Evolutionary conservation across 1,140 invertebrate genomes (phyloP), one percentile per base, ranked within the genome.

Genomic region (Danaus melanippus): DNA sequence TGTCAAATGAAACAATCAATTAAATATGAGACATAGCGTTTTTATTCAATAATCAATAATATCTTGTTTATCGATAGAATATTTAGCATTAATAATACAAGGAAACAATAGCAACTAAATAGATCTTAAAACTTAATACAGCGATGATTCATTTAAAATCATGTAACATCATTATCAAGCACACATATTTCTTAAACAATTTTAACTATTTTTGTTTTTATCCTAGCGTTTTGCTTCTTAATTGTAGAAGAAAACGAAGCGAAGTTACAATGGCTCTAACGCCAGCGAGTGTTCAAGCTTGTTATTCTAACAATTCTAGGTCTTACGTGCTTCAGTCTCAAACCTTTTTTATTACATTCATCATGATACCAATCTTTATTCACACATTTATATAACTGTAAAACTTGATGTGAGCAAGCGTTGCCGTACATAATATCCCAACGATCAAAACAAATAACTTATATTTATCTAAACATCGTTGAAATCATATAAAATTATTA

Each of bases 21-120:
- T 78, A 81, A 80, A 85, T 84, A 82, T 81, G 77, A 84, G 81
- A 84, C 76, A 79, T 81, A 86, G 81, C 83, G 69, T 82, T 86
- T 83, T 86, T 83, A 84, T 86, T 84, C 64, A 84, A 84, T 84
- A 79, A 76, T 82, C 70, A 83, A 85, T 85, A 80, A 78, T 80
- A 79, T 78, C 72, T 73, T 74, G 61, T 76, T 75, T 78, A 78
- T 84, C 71, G 63, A 83, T 86, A 86, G 75, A 84, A 86, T 83
- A 84, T 86, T 73, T 69, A 86, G 79, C 77, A 83, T 71, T 76
- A 76, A 79, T 81, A 86, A 84, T 84, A 86, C 81, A 86, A 86
- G 79, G 74, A 81, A 86, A 83, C 74, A 85, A 84, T 62, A 64
- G 81, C 83, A 83, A 84, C 69, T 71, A 62, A 86, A 74, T 64